These are phyloP conservation scores for Aethes cnicana DNA, from an alignment of 2,888 invertebrate species.

Conservation along the genomic window DNA sequence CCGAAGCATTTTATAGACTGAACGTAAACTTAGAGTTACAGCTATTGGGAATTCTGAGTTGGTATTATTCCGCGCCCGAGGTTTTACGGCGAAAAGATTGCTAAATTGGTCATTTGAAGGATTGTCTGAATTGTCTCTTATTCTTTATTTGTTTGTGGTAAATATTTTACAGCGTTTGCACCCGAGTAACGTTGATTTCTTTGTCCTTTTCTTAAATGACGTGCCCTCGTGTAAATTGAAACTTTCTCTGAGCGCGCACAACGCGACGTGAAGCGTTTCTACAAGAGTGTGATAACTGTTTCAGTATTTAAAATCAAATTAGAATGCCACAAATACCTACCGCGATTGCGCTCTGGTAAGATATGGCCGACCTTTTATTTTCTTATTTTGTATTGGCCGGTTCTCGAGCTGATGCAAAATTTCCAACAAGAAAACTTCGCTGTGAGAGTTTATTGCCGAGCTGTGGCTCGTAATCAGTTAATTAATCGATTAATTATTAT, in stretches of 20 bases:
- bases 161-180: constrained; percentile 14
- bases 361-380: constrained; percentile 48
- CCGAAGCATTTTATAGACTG: constrained; percentile 51
- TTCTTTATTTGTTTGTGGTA: constrained; percentile 14
- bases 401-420: constrained; percentile 34
- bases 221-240: too few species aligned
- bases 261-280: too few species aligned
- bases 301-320: constrained; percentile 57
- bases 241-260: too few species aligned
- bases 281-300: too few species aligned
- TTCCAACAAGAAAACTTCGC: constrained; percentile 37
- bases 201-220: too few species aligned
- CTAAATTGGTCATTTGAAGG: constrained; percentile 28
- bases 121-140: constrained; percentile 18
- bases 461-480: constrained; percentile 11
- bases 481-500: constrained; percentile 15
- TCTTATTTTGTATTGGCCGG: constrained; percentile 38
- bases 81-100: constrained; percentile 38
- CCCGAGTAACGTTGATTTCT: too few species aligned
- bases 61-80: constrained; percentile 36
- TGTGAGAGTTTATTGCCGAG: constrained; percentile 10
- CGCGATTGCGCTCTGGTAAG: constrained; percentile 49
- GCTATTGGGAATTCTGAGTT: constrained; percentile 46
- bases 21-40: constrained; percentile 48
- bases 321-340: constrained; percentile 62